Conservation (phyloP, 2,113 vertebrate species). For the Machaerirhynchus nigripectus region DNA sequence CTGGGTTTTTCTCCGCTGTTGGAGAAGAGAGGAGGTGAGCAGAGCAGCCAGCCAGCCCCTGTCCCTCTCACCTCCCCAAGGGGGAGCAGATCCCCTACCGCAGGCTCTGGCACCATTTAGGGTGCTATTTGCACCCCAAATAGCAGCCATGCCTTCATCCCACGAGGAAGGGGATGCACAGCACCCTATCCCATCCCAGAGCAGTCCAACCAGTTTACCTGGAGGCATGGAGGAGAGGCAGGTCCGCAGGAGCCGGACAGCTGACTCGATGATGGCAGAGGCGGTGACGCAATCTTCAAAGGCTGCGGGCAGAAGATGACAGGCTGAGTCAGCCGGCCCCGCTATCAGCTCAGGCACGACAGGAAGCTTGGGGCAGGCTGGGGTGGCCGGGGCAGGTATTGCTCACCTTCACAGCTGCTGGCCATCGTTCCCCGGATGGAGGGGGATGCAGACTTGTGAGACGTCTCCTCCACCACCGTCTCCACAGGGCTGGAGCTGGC, state of each 20-base stretch:
- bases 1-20: conserved; percentile 86
- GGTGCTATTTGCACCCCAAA: neutral
- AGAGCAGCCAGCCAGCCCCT: neutral
- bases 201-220: conserved; percentile 71
- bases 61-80: neutral
- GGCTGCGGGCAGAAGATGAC: conserved; percentile 66
- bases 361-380: neutral
- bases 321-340: neutral
- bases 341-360: neutral
- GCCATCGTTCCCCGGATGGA: conserved; percentile 86
- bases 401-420: conserved; percentile 90
- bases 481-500: conserved; percentile 79
- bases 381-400: neutral
- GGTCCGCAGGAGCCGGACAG: conserved; percentile 82
- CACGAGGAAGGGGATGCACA: neutral
- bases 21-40: neutral
- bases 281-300: conserved; percentile 88
- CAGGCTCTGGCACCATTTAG: neutral
- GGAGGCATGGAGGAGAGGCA: conserved; percentile 91
- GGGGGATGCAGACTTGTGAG: conserved; percentile 80
- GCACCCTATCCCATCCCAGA: neutral
- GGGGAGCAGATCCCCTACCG: rapidly evolving
- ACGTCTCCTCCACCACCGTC: conserved; percentile 88
- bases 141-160: neutral
- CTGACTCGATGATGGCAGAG: conserved; percentile 83